A percentile compares a stretch with the other conserved stretches of the same genome.
phyloP scores from a whole-genome alignment of 2,797 vertebrate genomes.

The Parauchenoglanis ngamensis region DNA sequence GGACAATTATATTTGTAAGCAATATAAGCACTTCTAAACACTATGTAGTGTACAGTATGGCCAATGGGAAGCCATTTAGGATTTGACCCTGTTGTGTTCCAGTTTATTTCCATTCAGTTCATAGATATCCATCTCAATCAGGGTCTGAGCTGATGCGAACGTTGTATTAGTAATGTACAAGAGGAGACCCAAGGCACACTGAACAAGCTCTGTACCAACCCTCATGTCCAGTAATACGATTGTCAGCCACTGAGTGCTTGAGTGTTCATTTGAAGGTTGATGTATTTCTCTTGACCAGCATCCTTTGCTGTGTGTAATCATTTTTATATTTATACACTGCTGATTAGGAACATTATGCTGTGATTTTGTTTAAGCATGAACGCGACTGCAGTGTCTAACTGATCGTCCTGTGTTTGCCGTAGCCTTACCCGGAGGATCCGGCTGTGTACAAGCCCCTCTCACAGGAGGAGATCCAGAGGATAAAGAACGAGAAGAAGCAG shows the following conservation, averaged over 20 bases:
- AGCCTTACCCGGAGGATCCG: constrained; percentile 99
- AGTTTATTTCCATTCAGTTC: neutral
- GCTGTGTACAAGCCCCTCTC: constrained; percentile 99
- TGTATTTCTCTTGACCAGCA: neutral
- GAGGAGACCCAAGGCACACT: neutral
- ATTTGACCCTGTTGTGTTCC: neutral
- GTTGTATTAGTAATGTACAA: neutral
- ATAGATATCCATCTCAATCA: neutral
- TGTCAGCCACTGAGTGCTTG: neutral
- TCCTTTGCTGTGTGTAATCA: neutral
- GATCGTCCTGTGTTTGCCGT: neutral
- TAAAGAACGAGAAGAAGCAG: constrained; percentile 99
- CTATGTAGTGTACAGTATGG: neutral
- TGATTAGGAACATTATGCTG: neutral
- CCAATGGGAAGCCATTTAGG: neutral
- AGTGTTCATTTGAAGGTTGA: neutral
- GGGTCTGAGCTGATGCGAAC: neutral
- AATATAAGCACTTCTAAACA: neutral
- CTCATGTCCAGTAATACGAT: neutral
- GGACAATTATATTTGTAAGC: neutral
- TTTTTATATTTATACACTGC: neutral
- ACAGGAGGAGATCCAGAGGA: constrained; percentile 99
- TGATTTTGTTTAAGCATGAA: constrained; percentile 10
- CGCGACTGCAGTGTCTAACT: neutral
- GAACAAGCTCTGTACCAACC: neutral